Base-by-base conservation (phyloP, 2,888 invertebrate genomes). In the Gibbula magus region DNA sequence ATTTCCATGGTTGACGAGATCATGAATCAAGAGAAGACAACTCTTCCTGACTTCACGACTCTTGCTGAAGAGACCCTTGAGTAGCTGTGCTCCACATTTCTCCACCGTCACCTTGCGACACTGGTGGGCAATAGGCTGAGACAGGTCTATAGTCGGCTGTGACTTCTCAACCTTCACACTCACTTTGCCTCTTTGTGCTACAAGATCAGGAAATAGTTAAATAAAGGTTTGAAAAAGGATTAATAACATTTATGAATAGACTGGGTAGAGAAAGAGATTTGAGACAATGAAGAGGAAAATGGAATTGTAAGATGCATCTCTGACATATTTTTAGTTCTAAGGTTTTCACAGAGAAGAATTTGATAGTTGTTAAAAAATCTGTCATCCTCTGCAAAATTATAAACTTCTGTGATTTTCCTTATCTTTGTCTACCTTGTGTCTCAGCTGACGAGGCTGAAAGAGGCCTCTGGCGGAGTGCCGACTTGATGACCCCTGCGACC, bases 1-100 rank as follows among this genome's bases (percentile, higher is more conserved):
- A 84, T 87, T 84, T 51, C 87, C 87, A 79, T 85, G 83, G n/a
- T 84, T 83, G 7, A 89, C 88, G n/a, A 89, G 75, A 75, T 90
- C 88, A 77, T 88, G 85, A 35, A 90, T 81, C 25, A 90, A 79
- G 10, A 87, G 81, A 7, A 89, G 83, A 83, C 82, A 81, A 25
- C 81, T 83, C 77, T 87, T 85, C 67, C 85, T 88, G 18, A 86
- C 76, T 52, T 79, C 76, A 45, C 73, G 77, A 29, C 84, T 81
- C 39, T 81, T 82, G 67, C 83, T 84, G 81, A 89, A 89, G 29
- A 90, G 85, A 7, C 86, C 87, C 66, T 80, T 81, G 10, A 89
- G 39, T 29, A 88, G 35, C 13, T 79, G 78, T n/a, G 81, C 77
- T 3, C 87, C 87, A 22, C 84, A 79, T 8, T 81, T 84, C 39